Conservation (phyloP, 2,888 invertebrate species). For the Sinohyriopsis cumingii region DNA sequence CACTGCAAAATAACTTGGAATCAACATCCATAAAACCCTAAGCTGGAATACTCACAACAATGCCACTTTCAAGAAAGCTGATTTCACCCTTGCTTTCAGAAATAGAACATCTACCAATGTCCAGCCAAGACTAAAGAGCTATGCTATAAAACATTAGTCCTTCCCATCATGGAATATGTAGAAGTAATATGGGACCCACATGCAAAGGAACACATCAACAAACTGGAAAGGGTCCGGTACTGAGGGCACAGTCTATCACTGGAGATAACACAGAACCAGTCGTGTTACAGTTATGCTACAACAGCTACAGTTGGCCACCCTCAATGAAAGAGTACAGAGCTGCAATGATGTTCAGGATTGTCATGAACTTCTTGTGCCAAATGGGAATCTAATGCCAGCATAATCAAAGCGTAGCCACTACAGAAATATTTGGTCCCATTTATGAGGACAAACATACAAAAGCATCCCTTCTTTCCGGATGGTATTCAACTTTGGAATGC, state of each 20-base stretch:
- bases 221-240: conserved; percentile 7
- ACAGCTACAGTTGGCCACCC: conserved; percentile 1
- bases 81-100: no score
- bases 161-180: no score
- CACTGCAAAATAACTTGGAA: conserved; percentile 15
- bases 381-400: conserved; percentile 1
- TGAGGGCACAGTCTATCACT: not conserved
- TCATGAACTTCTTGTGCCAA: not conserved
- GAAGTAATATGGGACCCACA: conserved; percentile 1
- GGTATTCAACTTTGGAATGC: no score
- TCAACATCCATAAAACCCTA: conserved; percentile 8
- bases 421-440: conserved; percentile 10
- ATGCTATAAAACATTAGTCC: no score
- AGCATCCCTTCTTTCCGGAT: conserved; percentile 1
- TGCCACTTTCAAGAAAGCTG: conserved; percentile 5
- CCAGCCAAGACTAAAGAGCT: no score
- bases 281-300: conserved; percentile 8
- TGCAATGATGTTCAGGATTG: conserved; percentile 7
- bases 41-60: conserved; percentile 16
- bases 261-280: conserved; percentile 5
- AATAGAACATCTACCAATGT: no score
- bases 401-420: not conserved
- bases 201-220: conserved; percentile 1
- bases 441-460: not conserved
- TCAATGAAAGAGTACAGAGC: not conserved